Percentiles rank a stretch among this genome's conserved stretches.
Conservation (phyloP, 1,140 invertebrate genomes). For the Fopius arisanus region DNA sequence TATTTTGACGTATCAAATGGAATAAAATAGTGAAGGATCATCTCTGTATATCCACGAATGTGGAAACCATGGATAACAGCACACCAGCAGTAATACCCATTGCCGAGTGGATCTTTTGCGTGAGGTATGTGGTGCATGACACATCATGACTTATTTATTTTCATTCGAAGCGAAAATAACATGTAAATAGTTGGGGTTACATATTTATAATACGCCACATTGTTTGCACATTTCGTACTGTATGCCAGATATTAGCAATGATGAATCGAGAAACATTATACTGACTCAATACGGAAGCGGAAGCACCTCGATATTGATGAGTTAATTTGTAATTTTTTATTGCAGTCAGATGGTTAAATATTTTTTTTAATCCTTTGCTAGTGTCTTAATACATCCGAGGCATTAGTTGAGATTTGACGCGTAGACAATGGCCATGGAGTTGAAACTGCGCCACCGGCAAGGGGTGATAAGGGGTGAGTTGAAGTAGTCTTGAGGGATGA, state of each 20-base stretch:
- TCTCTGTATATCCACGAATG: constrained; percentile 36
- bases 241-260: not conserved
- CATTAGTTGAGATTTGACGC: constrained; percentile 54
- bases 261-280: constrained; percentile 5
- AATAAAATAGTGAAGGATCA: not conserved
- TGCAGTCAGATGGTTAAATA: not conserved
- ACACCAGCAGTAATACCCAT: not conserved
- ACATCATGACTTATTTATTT: constrained; percentile 56
- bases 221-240: not conserved
- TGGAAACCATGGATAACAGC: constrained; percentile 35
- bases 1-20: constrained; percentile 33
- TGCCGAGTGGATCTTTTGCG: constrained; percentile 38
- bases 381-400: not conserved
- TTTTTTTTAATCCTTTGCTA: too few relatives aligned
- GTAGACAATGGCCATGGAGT: constrained; percentile 56
- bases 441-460: constrained; percentile 27
- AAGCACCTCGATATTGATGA: constrained; percentile 4
- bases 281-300: constrained; percentile 8
- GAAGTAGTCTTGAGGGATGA: constrained; percentile 27
- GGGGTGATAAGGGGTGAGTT: constrained; percentile 32
- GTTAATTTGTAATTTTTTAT: not conserved
- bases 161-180: constrained; percentile 26
- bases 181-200: not conserved
- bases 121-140: constrained; percentile 55
- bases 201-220: not conserved